Percentiles rank a stretch among this genome's conserved stretches.
Conservation (phyloP, 2,888 invertebrate genomes). For the Acronicta psi region DNA sequence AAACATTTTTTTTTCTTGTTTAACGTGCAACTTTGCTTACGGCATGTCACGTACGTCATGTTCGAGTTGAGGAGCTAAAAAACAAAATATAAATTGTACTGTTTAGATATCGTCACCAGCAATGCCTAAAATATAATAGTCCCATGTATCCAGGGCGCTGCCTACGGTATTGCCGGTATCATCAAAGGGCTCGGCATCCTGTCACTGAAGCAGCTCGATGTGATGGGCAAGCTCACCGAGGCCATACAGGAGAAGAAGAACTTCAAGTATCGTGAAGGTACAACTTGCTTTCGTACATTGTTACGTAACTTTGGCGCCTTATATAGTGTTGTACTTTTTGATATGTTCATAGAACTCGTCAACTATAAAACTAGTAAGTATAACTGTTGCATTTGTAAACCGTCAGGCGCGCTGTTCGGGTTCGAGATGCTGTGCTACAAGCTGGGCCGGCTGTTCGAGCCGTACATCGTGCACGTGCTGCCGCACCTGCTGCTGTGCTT, state of each 20-base stretch:
- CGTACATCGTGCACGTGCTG: constrained; percentile 99
- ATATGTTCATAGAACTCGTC: too few relatives aligned
- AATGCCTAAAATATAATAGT: too few relatives aligned
- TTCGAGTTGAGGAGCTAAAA: too few relatives aligned
- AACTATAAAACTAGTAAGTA: too few relatives aligned
- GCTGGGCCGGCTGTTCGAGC: constrained; percentile 98
- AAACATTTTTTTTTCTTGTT: too few relatives aligned
- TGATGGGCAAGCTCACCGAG: constrained; percentile 97
- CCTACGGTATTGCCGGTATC: constrained; percentile 98
- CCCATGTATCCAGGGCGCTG: constrained; percentile 92
- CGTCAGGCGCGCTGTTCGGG: constrained; percentile 96
- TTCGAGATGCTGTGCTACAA: constrained; percentile 98
- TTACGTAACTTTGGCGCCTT: too few relatives aligned
- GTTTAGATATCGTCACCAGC: too few relatives aligned
- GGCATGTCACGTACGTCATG: too few relatives aligned
- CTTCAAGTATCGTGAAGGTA: constrained; percentile 96
- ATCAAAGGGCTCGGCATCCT: constrained; percentile 99
- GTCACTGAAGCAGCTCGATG: constrained; percentile 97
- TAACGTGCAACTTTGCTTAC: too few relatives aligned
- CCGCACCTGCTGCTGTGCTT: constrained; percentile 98
- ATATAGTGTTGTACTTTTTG: too few relatives aligned
- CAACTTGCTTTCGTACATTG: neutral
- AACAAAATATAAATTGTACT: too few relatives aligned
- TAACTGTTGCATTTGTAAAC: too few relatives aligned
- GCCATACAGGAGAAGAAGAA: constrained; percentile 99